Evolutionary conservation across 2,797 vertebrate genomes (phyloP), one percentile per base, ranked within the genome.

Genomic region (Phrynocephalus forsythii): DNA sequence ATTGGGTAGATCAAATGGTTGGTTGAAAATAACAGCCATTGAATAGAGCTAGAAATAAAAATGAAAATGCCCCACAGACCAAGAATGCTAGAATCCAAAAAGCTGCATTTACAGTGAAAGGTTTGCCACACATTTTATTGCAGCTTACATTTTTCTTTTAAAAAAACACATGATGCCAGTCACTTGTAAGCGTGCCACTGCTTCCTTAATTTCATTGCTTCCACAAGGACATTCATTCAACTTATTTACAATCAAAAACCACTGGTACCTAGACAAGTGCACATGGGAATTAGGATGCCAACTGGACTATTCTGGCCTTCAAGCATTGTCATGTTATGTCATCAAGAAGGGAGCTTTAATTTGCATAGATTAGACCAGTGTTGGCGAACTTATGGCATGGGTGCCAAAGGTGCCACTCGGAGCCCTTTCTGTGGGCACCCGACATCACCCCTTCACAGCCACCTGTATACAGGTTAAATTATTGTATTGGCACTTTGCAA

Each of bases 1-100:
- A 44, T 33, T 94, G 84, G 48, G 6, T 92, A 91, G 73, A 90
- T 80, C 67, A 86, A 79, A 30, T 78, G 78, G 22, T 50, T 81
- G 79, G 18, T 67, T 60, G 71, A 91, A 91, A 91, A 87, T 30
- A 56, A 73, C 81, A 60, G 83, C 68, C 26, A 38, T 15, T 6
- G 6, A 91, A 48, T 82, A 38, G 78, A 91, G 18, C 4, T 38
- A 60, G 33, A 67, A 6, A 11, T 83, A 89, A 87, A 85, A 90
- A 88, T 83, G 56, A 89, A 85, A 26, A 52, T 69, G 85, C 78
- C 28, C 88, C 86, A 4, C 82, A 63, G 18, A 79, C 52, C 30
- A 75, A 92, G 82, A 88, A 24, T 52, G 75, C 71, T 50, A 80
- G 28, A 75, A 68, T 71, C 73, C 69, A 33, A 10, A 77, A 90